A percentile compares a stretch with the other conserved stretches of the same genome.
These are phyloP conservation scores for Hyppa rectilinea DNA, from an alignment of 2,888 invertebrate species.

Conservation along the genomic window DNA sequence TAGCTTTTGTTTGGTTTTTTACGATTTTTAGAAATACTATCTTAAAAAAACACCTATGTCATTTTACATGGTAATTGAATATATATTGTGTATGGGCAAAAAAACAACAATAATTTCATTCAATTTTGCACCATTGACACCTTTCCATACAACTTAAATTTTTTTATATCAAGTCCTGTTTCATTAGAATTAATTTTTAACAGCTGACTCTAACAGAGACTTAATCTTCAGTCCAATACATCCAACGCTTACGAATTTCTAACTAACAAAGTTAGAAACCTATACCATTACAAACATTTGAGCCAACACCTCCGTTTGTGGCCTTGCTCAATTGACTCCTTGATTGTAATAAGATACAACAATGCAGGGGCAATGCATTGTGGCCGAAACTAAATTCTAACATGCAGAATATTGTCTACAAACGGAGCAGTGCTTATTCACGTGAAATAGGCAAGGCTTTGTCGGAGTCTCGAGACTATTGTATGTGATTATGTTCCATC, in stretches of 20 bases:
- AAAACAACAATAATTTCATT: not conserved
- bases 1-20: too few species aligned
- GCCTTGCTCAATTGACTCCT: conserved; percentile 34
- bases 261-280: not conserved
- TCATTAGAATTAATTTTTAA: too few species aligned
- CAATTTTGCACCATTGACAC: too few species aligned
- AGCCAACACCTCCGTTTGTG: not conserved
- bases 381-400: conserved; percentile 24
- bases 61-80: not conserved
- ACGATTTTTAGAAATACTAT: too few species aligned
- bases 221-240: not conserved
- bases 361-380: conserved; percentile 19
- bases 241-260: not conserved
- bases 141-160: too few species aligned
- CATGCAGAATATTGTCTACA: conserved; percentile 23
- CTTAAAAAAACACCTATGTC: too few species aligned
- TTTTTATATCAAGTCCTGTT: too few species aligned
- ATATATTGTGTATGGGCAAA: not conserved
- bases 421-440: conserved; percentile 28
- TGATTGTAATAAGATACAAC: conserved; percentile 46
- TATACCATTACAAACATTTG: conserved; percentile 6
- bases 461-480: not conserved
- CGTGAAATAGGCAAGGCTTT: conserved; percentile 10
- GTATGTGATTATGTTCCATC: not conserved
- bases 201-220: not conserved